These are phyloP conservation scores for Dreissena polymorpha DNA, from an alignment of 1,140 invertebrate genomes.

Conservation along the genomic window DNA sequence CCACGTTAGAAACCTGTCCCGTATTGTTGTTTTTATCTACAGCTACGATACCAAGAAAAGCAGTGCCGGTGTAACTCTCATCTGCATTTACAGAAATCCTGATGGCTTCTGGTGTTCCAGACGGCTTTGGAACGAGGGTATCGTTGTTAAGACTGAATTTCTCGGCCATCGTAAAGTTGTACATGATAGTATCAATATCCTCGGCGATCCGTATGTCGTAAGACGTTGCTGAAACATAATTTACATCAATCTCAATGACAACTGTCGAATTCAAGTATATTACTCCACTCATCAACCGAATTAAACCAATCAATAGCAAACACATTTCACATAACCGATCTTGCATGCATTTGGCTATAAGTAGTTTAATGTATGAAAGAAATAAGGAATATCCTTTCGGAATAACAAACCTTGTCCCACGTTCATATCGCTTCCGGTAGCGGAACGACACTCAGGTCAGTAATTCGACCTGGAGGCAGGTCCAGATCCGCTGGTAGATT, in stretches of 20 bases:
- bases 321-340: too few species aligned
- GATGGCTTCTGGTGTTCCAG: background rate
- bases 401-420: conserved; percentile 4
- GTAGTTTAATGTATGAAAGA: too few species aligned
- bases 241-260: too few species aligned
- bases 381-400: too few species aligned
- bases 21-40: background rate
- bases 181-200: background rate
- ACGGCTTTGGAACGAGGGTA: background rate
- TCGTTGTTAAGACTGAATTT: background rate
- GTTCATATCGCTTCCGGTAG: conserved; percentile 24
- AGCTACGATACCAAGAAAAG: background rate
- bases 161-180: background rate
- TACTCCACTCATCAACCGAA: too few species aligned
- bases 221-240: background rate
- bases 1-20: conserved; percentile 10
- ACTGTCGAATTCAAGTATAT: too few species aligned
- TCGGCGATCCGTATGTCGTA: conserved; percentile 7
- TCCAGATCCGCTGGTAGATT: background rate
- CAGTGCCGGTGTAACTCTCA: background rate
- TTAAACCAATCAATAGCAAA: too few species aligned
- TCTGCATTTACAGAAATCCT: conserved; percentile 2
- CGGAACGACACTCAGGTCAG: conserved; percentile 11
- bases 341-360: too few species aligned
- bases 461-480: conserved; percentile 4